Evolutionary conservation across 2,888 invertebrate species (phyloP).

Genomic region (Mellilla xanthometata): DNA sequence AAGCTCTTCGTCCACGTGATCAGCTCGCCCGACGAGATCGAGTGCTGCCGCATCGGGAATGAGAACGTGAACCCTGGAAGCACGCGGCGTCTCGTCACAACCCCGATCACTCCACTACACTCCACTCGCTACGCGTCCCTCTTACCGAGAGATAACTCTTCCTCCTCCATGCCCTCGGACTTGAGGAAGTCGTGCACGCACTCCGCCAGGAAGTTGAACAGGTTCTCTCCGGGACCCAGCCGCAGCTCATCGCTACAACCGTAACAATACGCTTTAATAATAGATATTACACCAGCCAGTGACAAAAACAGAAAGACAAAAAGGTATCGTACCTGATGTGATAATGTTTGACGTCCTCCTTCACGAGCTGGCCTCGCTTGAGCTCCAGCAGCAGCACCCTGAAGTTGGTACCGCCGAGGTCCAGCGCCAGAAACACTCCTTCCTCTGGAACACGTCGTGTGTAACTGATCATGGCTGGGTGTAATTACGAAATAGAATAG

Average conservation of each 20-base stretch:
- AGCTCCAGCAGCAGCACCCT: slow-evolving; percentile 87
- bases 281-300: no score
- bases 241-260: slow-evolving; percentile 79
- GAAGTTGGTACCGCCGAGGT: slow-evolving; percentile 92
- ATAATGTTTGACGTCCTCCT: slow-evolving; percentile 85
- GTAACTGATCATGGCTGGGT: no score
- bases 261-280: neutral
- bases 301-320: no score
- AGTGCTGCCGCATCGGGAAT: slow-evolving; percentile 90
- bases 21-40: slow-evolving; percentile 87
- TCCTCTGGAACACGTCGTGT: slow-evolving; percentile 76
- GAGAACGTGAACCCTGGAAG: slow-evolving; percentile 92
- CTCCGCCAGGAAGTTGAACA: slow-evolving; percentile 90
- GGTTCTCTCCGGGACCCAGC: slow-evolving; percentile 83
- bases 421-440: slow-evolving; percentile 89
- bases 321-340: slow-evolving; percentile 66
- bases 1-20: slow-evolving; percentile 94
- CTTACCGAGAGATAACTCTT: slow-evolving; percentile 85
- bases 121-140: neutral
- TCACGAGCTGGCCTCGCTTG: slow-evolving; percentile 73
- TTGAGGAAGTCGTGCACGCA: slow-evolving; percentile 88
- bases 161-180: slow-evolving; percentile 81
- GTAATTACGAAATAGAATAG: no score
- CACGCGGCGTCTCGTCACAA: no score
- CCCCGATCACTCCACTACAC: no score